Conservation (phyloP, 23 tunicate species). For the Halocynthia roretzi region DNA sequence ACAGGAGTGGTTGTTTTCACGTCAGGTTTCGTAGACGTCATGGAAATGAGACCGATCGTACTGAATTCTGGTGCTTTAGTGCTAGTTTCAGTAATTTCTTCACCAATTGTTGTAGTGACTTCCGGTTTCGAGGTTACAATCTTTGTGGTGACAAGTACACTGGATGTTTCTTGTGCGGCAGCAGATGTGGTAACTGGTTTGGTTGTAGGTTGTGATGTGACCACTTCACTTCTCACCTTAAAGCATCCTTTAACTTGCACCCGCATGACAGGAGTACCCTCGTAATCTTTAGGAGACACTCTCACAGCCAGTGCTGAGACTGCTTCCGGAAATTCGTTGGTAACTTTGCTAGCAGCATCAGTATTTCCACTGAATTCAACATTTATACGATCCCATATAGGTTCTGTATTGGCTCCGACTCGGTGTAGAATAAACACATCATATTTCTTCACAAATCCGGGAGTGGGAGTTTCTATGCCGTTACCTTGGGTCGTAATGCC, state of each 20-base stretch:
- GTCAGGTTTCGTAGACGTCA: too few relatives aligned
- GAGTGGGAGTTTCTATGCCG: neutral
- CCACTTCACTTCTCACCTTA: neutral
- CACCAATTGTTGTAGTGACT: neutral
- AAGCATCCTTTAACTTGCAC: constrained; percentile 14
- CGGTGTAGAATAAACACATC: neutral
- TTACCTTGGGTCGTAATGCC: constrained; percentile 69
- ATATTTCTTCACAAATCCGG: neutral
- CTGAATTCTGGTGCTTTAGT: constrained; percentile 1
- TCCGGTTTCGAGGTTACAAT: neutral
- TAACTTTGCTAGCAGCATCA: constrained; percentile 12
- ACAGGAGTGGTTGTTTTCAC: neutral
- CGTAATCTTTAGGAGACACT: neutral
- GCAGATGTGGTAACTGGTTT: neutral
- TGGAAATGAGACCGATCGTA: neutral
- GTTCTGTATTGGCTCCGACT: neutral
- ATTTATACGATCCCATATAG: neutral
- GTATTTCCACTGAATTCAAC: constrained; percentile 4
- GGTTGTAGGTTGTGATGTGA: neutral
- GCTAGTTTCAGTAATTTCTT: neutral
- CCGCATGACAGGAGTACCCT: neutral
- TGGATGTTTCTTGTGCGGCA: constrained; percentile 1
- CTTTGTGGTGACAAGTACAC: neutral
- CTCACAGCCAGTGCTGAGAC: neutral
- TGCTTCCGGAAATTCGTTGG: constrained; percentile 19